Conservation (phyloP, 2,113 vertebrate species). For the Heterochromis multidens region DNA sequence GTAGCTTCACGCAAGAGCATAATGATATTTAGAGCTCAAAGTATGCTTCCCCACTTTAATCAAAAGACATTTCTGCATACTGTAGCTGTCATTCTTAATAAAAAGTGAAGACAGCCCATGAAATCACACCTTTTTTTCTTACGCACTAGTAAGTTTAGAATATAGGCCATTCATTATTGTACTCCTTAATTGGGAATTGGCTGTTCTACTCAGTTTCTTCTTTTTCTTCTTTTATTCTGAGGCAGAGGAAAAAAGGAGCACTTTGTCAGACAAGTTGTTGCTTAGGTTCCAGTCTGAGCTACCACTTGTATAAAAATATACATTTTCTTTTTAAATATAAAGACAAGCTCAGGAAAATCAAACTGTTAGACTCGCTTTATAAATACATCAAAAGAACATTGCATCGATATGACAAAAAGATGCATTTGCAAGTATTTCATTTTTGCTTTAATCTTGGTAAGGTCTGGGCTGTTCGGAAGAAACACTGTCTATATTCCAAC, state of each 20-base stretch:
- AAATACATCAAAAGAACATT: not conserved
- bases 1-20: conserved; percentile 25
- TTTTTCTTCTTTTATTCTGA: not conserved
- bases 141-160: not conserved
- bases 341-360: not conserved
- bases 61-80: conserved; percentile 29
- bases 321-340: not conserved
- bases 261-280: not conserved
- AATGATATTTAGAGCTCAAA: conserved; percentile 56
- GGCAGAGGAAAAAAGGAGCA: not conserved
- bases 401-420: not conserved
- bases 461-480: not conserved
- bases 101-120: conserved; percentile 19
- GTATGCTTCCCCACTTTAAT: conserved; percentile 26
- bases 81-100: conserved; percentile 38
- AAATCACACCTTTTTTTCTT: not conserved
- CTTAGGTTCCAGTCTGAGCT: not conserved
- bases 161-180: conserved; percentile 10
- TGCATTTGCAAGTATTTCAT: not conserved
- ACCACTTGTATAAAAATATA: not conserved
- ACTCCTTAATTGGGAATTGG: not conserved
- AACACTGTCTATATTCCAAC: not conserved
- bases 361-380: not conserved
- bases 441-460: not conserved
- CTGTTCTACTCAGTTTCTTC: not conserved